Percentiles rank a stretch among this genome's conserved stretches.
phyloP scores from a whole-genome alignment of 2,797 vertebrate species.

The Acrossocheilus fasciatus region DNA sequence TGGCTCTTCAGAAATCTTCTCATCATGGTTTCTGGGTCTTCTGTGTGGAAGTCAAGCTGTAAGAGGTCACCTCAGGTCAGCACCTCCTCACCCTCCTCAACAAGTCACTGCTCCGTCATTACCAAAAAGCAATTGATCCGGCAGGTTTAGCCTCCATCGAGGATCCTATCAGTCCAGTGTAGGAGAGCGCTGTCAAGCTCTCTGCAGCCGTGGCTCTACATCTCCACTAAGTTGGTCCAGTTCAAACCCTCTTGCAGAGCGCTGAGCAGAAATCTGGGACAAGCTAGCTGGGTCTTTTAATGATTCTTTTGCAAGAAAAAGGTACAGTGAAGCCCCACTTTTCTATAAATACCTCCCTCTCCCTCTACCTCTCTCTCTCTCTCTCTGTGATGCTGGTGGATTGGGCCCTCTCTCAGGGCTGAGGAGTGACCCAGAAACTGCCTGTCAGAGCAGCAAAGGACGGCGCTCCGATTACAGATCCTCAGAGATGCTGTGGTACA shows the following conservation, averaged over 20 bases:
- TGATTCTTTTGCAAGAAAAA: slow-evolving; percentile 82
- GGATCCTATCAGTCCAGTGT: slow-evolving; percentile 54
- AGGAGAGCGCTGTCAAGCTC: slow-evolving; percentile 49
- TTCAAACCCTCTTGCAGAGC: slow-evolving; percentile 71
- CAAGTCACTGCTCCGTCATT: slow-evolving; percentile 15
- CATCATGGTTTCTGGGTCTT: slow-evolving; percentile 78
- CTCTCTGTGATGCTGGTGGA: slow-evolving; percentile 71
- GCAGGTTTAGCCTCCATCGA: slow-evolving; percentile 17
- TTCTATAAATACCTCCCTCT: slow-evolving; percentile 84
- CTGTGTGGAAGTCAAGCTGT: slow-evolving; percentile 34
- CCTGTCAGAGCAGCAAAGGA: slow-evolving; percentile 74
- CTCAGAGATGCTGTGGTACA: slow-evolving; percentile 62
- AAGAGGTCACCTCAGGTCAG: slow-evolving; percentile 35
- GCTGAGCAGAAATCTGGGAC: slow-evolving; percentile 81
- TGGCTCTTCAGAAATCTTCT: slow-evolving; percentile 75
- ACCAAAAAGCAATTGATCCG: background rate
- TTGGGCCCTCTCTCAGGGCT: slow-evolving; percentile 81
- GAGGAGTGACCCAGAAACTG: slow-evolving; percentile 84
- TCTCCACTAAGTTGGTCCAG: slow-evolving; percentile 68
- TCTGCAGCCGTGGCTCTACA: slow-evolving; percentile 61
- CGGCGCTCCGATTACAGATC: slow-evolving; percentile 73
- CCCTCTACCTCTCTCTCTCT: slow-evolving; percentile 43
- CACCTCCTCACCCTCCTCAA: slow-evolving; percentile 20
- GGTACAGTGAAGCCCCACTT: slow-evolving; percentile 86
- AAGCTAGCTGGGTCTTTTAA: slow-evolving; percentile 79